These are phyloP conservation scores for Pedicia rivosa DNA, from an alignment of 2,888 invertebrate species.

Conservation along the genomic window DNA sequence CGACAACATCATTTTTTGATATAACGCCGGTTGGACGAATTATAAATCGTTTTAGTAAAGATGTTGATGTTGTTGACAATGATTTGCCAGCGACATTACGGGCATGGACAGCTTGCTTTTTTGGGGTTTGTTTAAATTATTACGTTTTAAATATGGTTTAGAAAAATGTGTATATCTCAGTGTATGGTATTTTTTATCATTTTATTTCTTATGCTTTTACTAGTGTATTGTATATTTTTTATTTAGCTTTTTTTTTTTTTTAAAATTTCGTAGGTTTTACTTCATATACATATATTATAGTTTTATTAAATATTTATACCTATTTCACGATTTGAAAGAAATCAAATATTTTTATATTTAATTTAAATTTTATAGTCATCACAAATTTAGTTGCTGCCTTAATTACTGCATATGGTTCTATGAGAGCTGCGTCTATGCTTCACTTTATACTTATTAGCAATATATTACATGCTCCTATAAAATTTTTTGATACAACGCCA, in stretches of 20 bases:
- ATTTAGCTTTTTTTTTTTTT: too few species aligned
- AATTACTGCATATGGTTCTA: constrained; percentile 31
- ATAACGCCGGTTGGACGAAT: constrained; percentile 50
- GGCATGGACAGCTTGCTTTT: constrained; percentile 30
- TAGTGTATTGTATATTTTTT: not conserved
- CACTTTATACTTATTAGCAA: constrained; percentile 33
- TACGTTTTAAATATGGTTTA: too few species aligned
- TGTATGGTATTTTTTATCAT: too few species aligned
- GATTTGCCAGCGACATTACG: constrained; percentile 38
- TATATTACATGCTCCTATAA: constrained; percentile 37
- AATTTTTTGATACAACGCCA: constrained; percentile 45
- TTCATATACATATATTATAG: not conserved
- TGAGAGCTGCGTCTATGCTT: constrained; percentile 32
- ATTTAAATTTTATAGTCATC: constrained; percentile 24
- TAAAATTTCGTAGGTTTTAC: not conserved
- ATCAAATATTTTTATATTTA: too few species aligned
- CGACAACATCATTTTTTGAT: constrained; percentile 51
- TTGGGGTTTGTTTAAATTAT: too few species aligned
- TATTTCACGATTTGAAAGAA: too few species aligned
- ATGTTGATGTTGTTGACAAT: constrained; percentile 47
- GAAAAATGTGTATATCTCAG: too few species aligned
- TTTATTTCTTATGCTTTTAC: too few species aligned
- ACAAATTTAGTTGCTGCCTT: constrained; percentile 20
- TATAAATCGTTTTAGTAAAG: constrained; percentile 50
- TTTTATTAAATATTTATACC: too few species aligned